Percentiles rank a stretch among this genome's conserved stretches.
Evolutionary conservation across 2,113 vertebrate species (phyloP).

Genomic region (Sterrhoptilus dennistouni): DNA sequence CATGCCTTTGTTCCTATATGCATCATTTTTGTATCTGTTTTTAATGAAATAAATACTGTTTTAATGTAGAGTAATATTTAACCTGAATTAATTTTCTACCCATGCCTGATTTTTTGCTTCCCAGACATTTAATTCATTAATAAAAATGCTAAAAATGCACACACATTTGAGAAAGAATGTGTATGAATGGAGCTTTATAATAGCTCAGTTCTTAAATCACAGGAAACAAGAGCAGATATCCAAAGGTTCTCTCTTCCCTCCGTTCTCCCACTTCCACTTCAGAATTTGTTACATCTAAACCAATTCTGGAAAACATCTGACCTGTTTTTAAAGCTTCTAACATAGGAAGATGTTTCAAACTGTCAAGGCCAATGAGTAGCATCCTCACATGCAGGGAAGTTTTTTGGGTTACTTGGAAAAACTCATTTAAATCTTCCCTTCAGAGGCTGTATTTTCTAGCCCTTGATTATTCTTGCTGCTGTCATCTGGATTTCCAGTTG

Average conservation of each 20-base stretch:
- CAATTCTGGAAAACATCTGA: not conserved
- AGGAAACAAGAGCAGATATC: not conserved
- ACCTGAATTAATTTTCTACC: not conserved
- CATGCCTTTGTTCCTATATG: not conserved
- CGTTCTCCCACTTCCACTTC: not conserved
- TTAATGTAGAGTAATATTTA: not conserved
- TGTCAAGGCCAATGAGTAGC: not conserved
- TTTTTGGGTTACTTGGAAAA: not conserved
- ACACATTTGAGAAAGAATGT: not conserved
- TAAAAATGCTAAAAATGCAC: not conserved
- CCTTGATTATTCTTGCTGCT: not conserved
- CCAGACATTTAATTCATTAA: not conserved
- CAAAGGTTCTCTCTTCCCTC: not conserved
- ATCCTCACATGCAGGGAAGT: not conserved
- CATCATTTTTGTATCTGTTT: not conserved
- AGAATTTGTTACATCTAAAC: not conserved
- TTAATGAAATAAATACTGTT: not conserved
- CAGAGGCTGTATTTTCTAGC: not conserved
- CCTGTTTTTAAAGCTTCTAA: not conserved
- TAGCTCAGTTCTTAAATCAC: not conserved
- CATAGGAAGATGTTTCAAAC: not conserved
- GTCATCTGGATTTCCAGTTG: not conserved
- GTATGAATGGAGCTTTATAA: not conserved
- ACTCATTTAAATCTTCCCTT: not conserved
- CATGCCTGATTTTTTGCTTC: not conserved